These are phyloP conservation scores for Mormyrus proboscirostris DNA, from an alignment of 2,797 vertebrate genomes.

Conservation along the genomic window DNA sequence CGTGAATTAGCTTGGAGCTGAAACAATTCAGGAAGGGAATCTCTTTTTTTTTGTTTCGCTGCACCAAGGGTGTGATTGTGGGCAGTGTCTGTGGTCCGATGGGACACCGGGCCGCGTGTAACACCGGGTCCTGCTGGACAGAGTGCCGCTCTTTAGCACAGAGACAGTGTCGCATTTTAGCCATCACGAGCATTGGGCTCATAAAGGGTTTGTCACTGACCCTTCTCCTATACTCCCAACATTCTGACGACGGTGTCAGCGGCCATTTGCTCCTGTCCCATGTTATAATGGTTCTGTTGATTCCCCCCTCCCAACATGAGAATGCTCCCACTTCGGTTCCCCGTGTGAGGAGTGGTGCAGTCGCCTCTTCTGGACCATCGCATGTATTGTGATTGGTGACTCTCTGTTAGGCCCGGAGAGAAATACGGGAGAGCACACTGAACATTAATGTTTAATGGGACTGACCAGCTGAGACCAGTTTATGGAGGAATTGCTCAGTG, in stretches of 20 bases:
- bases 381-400: background rate
- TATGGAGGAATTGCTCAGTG: background rate
- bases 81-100: background rate
- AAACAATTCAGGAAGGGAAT: background rate
- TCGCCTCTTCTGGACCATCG: background rate
- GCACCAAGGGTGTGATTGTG: background rate
- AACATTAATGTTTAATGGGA: constrained; percentile 3
- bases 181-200: background rate
- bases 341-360: background rate
- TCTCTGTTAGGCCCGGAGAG: background rate
- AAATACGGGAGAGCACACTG: background rate
- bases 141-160: background rate
- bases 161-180: background rate
- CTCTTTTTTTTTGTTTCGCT: background rate
- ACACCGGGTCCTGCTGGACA: background rate
- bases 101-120: background rate
- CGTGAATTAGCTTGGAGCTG: background rate
- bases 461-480: background rate
- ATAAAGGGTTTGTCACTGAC: background rate
- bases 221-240: background rate
- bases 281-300: background rate
- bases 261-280: background rate
- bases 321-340: no score
- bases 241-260: background rate
- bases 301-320: background rate